Conservation (phyloP, 2,888 invertebrate species). For the Mactromeris polynyma region DNA sequence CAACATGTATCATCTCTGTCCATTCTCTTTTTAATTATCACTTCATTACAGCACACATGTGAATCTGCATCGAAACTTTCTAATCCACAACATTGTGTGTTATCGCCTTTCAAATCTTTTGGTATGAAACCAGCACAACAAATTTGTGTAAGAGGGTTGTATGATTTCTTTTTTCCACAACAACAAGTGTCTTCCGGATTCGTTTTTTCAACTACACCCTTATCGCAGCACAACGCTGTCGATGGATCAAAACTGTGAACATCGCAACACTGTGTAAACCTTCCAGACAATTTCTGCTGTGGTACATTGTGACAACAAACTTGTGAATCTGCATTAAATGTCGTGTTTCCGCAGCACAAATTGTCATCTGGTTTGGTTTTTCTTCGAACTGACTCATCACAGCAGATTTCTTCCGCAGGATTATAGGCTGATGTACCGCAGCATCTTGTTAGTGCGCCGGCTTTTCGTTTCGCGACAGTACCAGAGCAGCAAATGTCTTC, state of each 20-base stretch:
- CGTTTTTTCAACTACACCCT: slow-evolving; percentile 29
- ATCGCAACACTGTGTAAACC: slow-evolving; percentile 46
- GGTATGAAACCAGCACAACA: slow-evolving; percentile 53
- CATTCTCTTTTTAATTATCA: slow-evolving; percentile 26
- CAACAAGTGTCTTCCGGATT: slow-evolving; percentile 44
- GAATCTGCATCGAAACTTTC: slow-evolving; percentile 40
- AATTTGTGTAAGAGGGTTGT: slow-evolving; percentile 36
- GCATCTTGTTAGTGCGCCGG: slow-evolving; percentile 38
- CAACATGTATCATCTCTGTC: slow-evolving; percentile 49
- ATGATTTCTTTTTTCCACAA: slow-evolving; percentile 54
- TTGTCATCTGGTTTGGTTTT: slow-evolving; percentile 24
- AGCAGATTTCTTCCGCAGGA: slow-evolving; percentile 48
- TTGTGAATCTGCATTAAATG: slow-evolving; percentile 36
- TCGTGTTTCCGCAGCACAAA: slow-evolving; percentile 50
- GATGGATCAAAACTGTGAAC: slow-evolving; percentile 36
- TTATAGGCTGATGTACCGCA: slow-evolving; percentile 42
- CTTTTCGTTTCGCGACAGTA: slow-evolving; percentile 12
- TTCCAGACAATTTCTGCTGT: slow-evolving; percentile 21
- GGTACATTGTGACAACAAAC: slow-evolving; percentile 48
- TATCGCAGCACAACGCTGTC: slow-evolving; percentile 44
- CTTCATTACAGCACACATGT: slow-evolving; percentile 49
- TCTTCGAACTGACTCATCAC: slow-evolving; percentile 22
- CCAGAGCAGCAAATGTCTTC: slow-evolving; percentile 56
- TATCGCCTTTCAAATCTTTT: slow-evolving; percentile 30
- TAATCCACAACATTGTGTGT: slow-evolving; percentile 48